Evolutionary conservation across 2,888 invertebrate genomes (phyloP).

Genomic region (Acanthosepion pharaonis): DNA sequence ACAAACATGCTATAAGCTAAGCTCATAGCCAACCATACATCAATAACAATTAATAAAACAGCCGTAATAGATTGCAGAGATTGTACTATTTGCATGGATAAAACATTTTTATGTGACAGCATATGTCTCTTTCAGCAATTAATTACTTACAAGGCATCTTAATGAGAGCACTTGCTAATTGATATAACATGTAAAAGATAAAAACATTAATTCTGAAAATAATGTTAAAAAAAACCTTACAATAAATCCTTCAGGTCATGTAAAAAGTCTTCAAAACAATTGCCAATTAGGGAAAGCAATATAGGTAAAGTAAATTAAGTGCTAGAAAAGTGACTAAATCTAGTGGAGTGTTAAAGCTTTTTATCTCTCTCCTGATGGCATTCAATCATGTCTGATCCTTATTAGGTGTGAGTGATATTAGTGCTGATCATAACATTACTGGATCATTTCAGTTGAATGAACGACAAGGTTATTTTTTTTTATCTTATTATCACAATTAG

Average conservation of each 20-base stretch:
- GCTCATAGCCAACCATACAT: too few species aligned
- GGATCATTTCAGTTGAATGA: not conserved
- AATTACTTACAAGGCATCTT: not conserved
- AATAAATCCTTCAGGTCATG: not conserved
- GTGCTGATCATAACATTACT: not conserved
- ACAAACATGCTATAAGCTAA: too few species aligned
- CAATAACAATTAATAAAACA: too few species aligned
- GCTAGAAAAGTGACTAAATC: not conserved
- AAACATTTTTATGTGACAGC: too few species aligned
- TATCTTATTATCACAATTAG: not conserved
- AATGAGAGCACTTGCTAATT: not conserved
- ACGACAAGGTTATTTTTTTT: not conserved
- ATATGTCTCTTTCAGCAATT: not conserved
- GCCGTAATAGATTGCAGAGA: too few species aligned
- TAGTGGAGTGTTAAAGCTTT: not conserved
- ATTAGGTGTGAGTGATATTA: not conserved
- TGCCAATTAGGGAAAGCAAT: not conserved
- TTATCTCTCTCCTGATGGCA: not conserved
- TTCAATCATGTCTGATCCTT: conserved; percentile 17
- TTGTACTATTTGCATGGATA: too few species aligned
- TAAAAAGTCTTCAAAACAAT: not conserved
- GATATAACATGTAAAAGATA: not conserved
- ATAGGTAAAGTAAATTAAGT: not conserved
- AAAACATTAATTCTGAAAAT: not conserved
- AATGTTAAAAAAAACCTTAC: not conserved